Conservation (phyloP, 2,113 vertebrate genomes). For the Excalfactoria chinensis region DNA sequence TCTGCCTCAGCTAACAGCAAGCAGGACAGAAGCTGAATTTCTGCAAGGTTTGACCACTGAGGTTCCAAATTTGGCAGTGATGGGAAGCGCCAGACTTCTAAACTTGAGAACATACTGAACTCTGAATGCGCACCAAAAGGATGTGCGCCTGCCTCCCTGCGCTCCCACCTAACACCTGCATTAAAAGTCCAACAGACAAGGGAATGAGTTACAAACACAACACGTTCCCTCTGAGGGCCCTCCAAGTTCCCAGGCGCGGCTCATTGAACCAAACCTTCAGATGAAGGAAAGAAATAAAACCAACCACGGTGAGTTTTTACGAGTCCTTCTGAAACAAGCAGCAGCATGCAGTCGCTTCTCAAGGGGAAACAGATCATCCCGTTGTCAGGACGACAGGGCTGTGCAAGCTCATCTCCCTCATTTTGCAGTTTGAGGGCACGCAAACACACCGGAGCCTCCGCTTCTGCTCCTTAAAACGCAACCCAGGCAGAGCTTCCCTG, state of each 20-base stretch:
- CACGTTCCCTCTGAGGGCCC: not conserved
- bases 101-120: not conserved
- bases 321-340: not conserved
- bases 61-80: too few relatives aligned
- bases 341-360: not conserved
- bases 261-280: not conserved
- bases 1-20: not conserved
- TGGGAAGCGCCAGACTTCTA: not conserved
- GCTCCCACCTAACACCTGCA: not conserved
- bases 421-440: not conserved
- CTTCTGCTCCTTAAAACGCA: not conserved
- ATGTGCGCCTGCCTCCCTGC: not conserved
- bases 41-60: not conserved
- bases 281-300: not conserved
- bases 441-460: not conserved
- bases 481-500: not conserved
- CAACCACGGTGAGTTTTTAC: not conserved
- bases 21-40: not conserved
- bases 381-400: not conserved
- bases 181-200: not conserved
- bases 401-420: not conserved
- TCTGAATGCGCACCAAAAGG: not conserved
- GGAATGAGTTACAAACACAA: not conserved
- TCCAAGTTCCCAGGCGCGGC: not conserved
- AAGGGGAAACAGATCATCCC: not conserved